Conservation (phyloP, 2,797 vertebrate genomes). For the Lycodopsis pacificus region DNA sequence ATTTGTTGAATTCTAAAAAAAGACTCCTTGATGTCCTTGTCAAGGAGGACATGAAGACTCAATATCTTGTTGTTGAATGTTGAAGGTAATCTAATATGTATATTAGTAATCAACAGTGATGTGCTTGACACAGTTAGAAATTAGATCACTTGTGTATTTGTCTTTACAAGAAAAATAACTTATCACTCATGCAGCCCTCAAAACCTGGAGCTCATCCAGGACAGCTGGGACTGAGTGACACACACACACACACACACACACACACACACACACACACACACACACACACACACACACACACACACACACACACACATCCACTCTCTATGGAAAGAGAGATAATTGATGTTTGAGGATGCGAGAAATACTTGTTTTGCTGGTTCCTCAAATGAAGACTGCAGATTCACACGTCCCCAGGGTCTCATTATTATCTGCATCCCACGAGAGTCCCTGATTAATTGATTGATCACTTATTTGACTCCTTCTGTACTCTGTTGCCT, state of each 20-base stretch:
- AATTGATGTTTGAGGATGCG: conserved; percentile 19
- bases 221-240: conserved; percentile 43
- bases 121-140: not conserved
- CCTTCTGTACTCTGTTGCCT: not conserved
- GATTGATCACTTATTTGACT: conserved; percentile 24
- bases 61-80: not conserved
- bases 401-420: conserved; percentile 36
- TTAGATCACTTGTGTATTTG: not conserved
- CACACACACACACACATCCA: conserved; percentile 9
- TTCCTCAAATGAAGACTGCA: conserved; percentile 26
- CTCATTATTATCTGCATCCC: conserved; percentile 52
- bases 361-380: conserved; percentile 22
- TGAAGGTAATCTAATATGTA: not conserved
- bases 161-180: conserved; percentile 20
- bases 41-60: not conserved
- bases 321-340: not conserved
- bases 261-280: conserved; percentile 8
- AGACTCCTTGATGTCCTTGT: not conserved
- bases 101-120: not conserved
- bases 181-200: conserved; percentile 34
- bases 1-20: not conserved
- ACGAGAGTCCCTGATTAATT: conserved; percentile 24
- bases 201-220: conserved; percentile 46
- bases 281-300: conserved; percentile 6
- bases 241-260: conserved; percentile 1